Percentiles rank a stretch among this genome's conserved stretches.
phyloP scores from a whole-genome alignment of 2,888 invertebrate species.

The Deladenus siricidicola region DNA sequence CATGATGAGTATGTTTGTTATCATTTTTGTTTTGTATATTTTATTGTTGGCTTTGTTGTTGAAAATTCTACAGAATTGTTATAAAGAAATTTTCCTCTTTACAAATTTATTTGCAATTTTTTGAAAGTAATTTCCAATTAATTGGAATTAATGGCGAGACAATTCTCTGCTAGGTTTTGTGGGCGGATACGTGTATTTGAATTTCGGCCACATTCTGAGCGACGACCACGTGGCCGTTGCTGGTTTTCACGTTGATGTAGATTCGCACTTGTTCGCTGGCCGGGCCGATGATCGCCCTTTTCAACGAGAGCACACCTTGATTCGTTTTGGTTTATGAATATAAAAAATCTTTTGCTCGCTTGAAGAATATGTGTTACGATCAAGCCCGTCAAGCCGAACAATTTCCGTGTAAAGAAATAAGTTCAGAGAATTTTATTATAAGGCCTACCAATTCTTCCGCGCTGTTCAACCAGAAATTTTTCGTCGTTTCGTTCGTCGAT shows the following conservation, averaged over 20 bases:
- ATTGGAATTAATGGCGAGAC: too few species aligned
- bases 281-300: background rate
- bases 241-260: slow-evolving; percentile 54
- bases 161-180: background rate
- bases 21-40: too few species aligned
- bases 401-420: too few species aligned
- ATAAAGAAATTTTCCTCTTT: too few species aligned
- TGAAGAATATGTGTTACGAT: too few species aligned
- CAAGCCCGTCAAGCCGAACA: too few species aligned
- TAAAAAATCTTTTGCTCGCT: too few species aligned
- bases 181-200: slow-evolving; percentile 52
- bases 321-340: background rate
- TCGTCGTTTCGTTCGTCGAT: slow-evolving; percentile 49
- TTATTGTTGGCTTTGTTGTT: background rate
- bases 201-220: slow-evolving; percentile 55
- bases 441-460: slow-evolving; percentile 53
- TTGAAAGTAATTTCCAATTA: too few species aligned
- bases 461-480: slow-evolving; percentile 53
- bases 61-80: too few species aligned
- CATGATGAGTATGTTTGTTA: too few species aligned
- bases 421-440: too few species aligned
- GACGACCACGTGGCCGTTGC: slow-evolving; percentile 51
- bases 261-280: background rate
- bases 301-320: slow-evolving; percentile 1
- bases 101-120: too few species aligned